Conservation (phyloP, 2,888 invertebrate species). For the Aphidoletes aphidimyza region DNA sequence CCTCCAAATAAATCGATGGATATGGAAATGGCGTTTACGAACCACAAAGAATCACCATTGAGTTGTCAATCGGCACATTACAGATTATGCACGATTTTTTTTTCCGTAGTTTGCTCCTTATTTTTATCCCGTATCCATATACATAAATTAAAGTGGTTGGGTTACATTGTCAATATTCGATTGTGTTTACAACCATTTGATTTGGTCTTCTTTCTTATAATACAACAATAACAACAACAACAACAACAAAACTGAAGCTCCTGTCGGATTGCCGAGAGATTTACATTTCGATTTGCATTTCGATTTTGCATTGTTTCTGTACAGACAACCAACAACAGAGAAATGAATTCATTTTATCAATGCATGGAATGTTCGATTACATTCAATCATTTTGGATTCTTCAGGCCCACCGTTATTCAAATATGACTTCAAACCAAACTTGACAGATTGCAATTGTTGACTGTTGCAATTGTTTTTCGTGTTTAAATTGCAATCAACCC, state of each 20-base stretch:
- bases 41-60: not conserved
- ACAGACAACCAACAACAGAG: no score
- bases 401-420: not conserved
- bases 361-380: no score
- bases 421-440: not conserved
- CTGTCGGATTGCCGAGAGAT: no score
- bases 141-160: slow-evolving; percentile 26
- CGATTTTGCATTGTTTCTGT: no score
- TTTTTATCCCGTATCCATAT: not conserved
- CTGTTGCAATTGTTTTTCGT: not conserved
- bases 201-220: no score
- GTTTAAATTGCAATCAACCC: no score
- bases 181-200: not conserved
- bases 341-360: no score
- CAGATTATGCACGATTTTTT: not conserved
- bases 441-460: not conserved
- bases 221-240: no score
- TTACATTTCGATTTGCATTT: no score
- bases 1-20: slow-evolving; percentile 4
- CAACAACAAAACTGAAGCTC: no score
- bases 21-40: not conserved
- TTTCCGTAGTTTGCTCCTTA: not conserved
- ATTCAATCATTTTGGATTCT: not conserved
- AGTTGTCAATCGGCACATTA: slow-evolving; percentile 50
- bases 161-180: not conserved